Evolutionary conservation across 1,140 invertebrate species (phyloP).

Genomic region (Anoplolepis gracilipes): DNA sequence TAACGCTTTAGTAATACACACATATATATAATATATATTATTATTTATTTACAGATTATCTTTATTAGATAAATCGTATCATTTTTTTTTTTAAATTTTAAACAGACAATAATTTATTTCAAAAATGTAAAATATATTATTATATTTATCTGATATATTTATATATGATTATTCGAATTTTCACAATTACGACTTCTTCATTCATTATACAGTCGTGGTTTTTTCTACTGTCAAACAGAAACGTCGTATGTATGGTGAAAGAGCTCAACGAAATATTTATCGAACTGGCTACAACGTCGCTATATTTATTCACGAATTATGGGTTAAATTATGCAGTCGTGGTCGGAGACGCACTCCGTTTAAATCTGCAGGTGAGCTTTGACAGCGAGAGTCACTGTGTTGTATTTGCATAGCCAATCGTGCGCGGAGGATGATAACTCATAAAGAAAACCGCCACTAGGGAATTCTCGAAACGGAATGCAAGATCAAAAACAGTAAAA

Average conservation of each 20-base stretch:
- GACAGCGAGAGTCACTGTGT: not conserved
- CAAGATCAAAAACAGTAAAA: constrained; percentile 75
- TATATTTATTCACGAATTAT: constrained; percentile 54
- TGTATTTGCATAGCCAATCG: constrained; percentile 19
- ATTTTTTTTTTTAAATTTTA: not conserved
- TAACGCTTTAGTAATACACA: not conserved
- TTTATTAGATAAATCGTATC: too few species aligned
- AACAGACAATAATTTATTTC: not conserved
- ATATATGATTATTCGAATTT: not conserved
- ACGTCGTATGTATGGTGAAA: not conserved
- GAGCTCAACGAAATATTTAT: constrained; percentile 48
- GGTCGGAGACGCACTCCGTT: constrained; percentile 28
- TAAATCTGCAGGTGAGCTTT: constrained; percentile 49
- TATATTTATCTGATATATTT: not conserved
- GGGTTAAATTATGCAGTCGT: constrained; percentile 33
- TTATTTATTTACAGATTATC: too few species aligned
- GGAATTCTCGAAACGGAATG: constrained; percentile 72
- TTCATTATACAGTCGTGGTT: constrained; percentile 20
- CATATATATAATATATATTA: too few species aligned
- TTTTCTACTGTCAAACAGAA: not conserved
- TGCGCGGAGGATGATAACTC: constrained; percentile 64
- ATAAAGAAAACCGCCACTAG: not conserved
- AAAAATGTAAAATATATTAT: not conserved
- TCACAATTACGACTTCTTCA: constrained; percentile 16
- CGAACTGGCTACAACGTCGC: not conserved